Evolutionary conservation across 1,140 invertebrate species (phyloP).

Genomic region (Yoshiicerus persimilis): DNA sequence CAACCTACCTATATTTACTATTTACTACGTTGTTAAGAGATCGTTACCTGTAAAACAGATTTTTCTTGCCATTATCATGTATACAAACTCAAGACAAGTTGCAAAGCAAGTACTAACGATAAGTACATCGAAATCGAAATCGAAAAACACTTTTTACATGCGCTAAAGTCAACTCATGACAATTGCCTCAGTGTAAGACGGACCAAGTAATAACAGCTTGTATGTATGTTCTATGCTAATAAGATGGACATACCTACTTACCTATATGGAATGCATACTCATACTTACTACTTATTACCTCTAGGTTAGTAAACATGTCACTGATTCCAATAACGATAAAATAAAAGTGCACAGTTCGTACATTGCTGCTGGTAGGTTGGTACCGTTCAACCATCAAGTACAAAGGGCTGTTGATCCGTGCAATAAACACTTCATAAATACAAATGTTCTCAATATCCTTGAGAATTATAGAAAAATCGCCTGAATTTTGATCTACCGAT

Average conservation of each 20-base stretch:
- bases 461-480: not conserved
- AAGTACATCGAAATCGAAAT: not conserved
- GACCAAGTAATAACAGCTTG: not conserved
- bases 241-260: not conserved
- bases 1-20: not conserved
- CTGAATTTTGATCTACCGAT: no score
- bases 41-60: not conserved
- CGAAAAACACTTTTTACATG: not conserved
- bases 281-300: not conserved
- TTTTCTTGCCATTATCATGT: not conserved
- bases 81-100: not conserved
- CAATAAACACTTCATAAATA: not conserved
- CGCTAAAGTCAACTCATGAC: not conserved
- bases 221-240: not conserved
- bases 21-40: not conserved
- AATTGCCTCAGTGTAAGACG: not conserved
- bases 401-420: no score
- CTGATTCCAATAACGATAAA: not conserved
- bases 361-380: not conserved
- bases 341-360: not conserved
- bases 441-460: not conserved
- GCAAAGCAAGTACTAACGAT: not conserved
- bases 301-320: not conserved
- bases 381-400: no score
- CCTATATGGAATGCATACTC: not conserved